Evolutionary conservation across 2,797 vertebrate species (phyloP), one percentile per base, ranked within the genome.

Genomic region (Nannoperca australis): DNA sequence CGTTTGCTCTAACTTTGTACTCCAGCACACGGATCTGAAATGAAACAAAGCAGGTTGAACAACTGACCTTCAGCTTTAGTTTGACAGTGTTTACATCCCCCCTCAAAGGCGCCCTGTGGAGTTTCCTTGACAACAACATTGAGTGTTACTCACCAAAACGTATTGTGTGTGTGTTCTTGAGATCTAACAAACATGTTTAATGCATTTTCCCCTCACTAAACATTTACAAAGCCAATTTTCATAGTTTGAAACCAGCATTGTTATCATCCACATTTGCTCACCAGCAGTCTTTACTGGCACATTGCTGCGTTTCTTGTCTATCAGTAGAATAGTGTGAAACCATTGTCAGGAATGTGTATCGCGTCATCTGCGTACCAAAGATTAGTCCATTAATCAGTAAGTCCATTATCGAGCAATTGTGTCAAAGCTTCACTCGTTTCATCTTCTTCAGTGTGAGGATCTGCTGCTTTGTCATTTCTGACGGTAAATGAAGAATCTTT

Each of bases 31-130:
- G 2, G 24, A 27, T 27, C 24, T 27, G 24, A 27, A 27, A 27
- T 27, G 24, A 27, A 27, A 27, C 22, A 0, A 18, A 64, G 12
- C 22, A 14, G 38, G 18, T 63, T 30, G 64, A 42, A 55, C 17
- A 22, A 0, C 22, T 34, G 27, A 62, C 0, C 6, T 60, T 69
- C 30, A 61, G 24, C 18, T 81, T 34, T 68, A 36, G 38, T 76
- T 74, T 53, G 14, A 76, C 4, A n/a, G 24, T 22, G 61, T 79
- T 71, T 61, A 50, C 68, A 32, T 24, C 44, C 42, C 7, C 42
- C 7, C 6, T 13, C 59, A 5, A 50, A 66, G 22, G 15, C 20
- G 14, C 38, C 44, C n/a, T 44, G 51, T 36, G 34, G 64, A 50
- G 58, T 45, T 55, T 61, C 18, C 14, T 61, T 30, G 49, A 54